Evolutionary conservation across 2,113 vertebrate species (phyloP), one percentile per base, ranked within the genome.

Genomic region (Tetrax tetrax): DNA sequence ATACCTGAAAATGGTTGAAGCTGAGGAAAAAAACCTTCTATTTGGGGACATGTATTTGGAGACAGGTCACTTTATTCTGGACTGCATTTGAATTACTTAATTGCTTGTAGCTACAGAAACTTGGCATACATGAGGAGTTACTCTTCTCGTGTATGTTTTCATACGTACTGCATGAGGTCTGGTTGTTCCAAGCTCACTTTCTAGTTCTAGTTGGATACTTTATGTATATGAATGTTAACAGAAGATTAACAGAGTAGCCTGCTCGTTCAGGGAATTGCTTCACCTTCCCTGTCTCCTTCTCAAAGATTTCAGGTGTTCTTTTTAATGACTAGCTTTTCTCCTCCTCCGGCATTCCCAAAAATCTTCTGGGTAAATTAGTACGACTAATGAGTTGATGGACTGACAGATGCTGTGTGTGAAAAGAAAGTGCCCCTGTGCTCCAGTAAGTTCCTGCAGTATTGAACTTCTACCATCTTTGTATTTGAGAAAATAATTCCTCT

Each of bases 91-190:
- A 65, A 76, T 65, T 57, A 53, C 66, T 94, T 87, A 78, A 96
- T 93, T 82, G 83, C 93, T 93, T 75, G 66, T 89, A 91, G 94
- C 88, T 96, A 93, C 94, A 92, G 78, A 75, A 96, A 61, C 82
- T 57, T 82, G 89, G 88, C 95, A 65, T 64, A 71, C 71, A 50
- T 8, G 78, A 86, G 83, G 70, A 74, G 66, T 92, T 88, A 72
- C 76, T 95, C 43, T 90, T 63, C 48, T 75, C 47, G 38, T 75
- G 11, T 72, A 13, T 23, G 53, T 86, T 87, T 71, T 74, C 0
- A 11, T 59, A 76, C 9, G 7, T 71, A 14, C 72, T 75, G 22
- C 33, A 14, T 38, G 53, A 72, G 48, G 29, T 41, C 25, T 28
- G 8, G n/a, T 29, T 74, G 43, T 87, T 83, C 61, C 51, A 63